Evolutionary conservation across 2,113 vertebrate species (phyloP), one percentile per base, ranked within the genome.

Genomic region (Synchiropus splendidus): DNA sequence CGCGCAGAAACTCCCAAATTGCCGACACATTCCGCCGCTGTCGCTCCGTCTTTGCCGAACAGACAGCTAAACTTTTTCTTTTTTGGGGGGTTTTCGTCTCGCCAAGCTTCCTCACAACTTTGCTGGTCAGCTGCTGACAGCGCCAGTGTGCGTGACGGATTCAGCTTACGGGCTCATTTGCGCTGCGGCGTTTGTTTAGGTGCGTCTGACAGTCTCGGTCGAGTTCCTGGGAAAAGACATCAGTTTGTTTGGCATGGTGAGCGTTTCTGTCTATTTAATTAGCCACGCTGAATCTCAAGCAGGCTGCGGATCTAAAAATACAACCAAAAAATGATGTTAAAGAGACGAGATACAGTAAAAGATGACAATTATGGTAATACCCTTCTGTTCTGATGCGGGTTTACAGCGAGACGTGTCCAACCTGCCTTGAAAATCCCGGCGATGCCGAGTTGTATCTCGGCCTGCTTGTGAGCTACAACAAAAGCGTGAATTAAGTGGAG

Each of bases 281-380:
- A 77, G 64, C 35, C 13, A 36, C 16, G 50, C 33, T 63, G 64
- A 76, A 77, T 81, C 72, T 71, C 68, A 79, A 77, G 69, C 72
- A 69, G 64, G 67, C 63, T 32, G 58, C 44, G 50, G 52, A 75
- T 80, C 62, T 80, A 83, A 75, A 83, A 79, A 78, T 76, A 80
- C 61, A 70, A 71, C 60, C 51, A 75, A 79, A 78, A 80, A 77
- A 67, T 66, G 68, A 80, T 77, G 75, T 72, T 78, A 77, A 79
- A 78, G 61, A 74, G 74, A 79, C 75, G 68, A 72, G 59, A 67
- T 72, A 59, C 61, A 64, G 74, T 73, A 78, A 79, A 74, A 72
- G 62, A 64, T 81, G 78, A 82, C 79, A 82, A 81, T 76, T 80
- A 80, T 75, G 68, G 68, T 79, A 76, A 84, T 81, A 42, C n/a